These are phyloP conservation scores for Trachemys scripta DNA, from an alignment of 2,113 vertebrate species.

Conservation along the genomic window DNA sequence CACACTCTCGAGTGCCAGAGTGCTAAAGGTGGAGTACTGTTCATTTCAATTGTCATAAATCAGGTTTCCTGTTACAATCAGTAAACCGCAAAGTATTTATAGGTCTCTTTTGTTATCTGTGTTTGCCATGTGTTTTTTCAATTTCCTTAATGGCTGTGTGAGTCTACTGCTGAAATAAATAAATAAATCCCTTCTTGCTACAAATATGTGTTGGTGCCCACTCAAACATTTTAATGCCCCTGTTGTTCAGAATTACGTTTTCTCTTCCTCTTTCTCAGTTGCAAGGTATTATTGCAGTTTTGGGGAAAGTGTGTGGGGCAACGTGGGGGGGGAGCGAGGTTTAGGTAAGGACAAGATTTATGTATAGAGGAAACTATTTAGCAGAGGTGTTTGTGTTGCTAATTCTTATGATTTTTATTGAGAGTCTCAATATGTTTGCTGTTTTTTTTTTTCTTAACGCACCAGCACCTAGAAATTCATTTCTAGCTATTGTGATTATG, in stretches of 20 bases:
- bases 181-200: neutral
- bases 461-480: neutral
- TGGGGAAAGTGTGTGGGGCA: neutral
- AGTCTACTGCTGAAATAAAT: neutral
- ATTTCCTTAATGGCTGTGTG: neutral
- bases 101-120: neutral
- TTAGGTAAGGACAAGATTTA: neutral
- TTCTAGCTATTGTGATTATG: neutral
- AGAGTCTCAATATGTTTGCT: neutral
- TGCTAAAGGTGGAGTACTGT: neutral
- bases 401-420: neutral
- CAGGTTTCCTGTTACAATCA: neutral
- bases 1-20: neutral
- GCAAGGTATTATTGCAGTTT: neutral
- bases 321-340: neutral
- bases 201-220: neutral
- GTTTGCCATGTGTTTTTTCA: neutral
- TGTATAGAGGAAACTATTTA: neutral
- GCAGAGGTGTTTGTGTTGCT: neutral
- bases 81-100: constrained; percentile 32
- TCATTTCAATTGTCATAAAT: constrained; percentile 1
- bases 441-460: constrained; percentile 3
- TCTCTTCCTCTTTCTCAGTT: neutral
- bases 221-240: neutral
- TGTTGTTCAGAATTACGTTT: neutral